phyloP scores from a whole-genome alignment of 2,113 vertebrate genomes.

The Mustela nigripes region DNA sequence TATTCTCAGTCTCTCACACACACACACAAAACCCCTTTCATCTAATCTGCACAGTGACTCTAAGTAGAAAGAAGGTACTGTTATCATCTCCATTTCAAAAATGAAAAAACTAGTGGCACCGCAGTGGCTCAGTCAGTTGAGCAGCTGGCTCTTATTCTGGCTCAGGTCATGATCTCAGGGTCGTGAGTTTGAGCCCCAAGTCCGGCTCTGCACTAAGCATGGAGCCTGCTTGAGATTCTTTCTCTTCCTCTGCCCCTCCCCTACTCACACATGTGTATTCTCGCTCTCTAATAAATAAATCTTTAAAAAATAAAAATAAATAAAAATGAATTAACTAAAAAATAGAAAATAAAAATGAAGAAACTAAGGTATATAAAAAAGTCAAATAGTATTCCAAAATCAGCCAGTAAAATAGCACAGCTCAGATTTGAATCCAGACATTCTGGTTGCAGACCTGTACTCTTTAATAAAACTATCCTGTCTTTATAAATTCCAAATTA shows the following conservation, averaged over 20 bases:
- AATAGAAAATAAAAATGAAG: neutral
- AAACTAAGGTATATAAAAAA: neutral
- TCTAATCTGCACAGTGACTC: neutral
- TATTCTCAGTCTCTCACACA: neutral
- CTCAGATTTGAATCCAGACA: neutral
- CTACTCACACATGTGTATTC: neutral
- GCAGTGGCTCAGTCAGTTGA: neutral
- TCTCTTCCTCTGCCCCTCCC: neutral
- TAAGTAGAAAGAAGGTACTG: neutral
- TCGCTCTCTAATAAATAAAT: neutral
- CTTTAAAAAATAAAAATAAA: neutral
- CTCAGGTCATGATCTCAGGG: neutral
- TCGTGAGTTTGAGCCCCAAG: neutral
- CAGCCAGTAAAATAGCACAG: neutral
- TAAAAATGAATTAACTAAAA: neutral
- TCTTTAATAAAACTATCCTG: neutral
- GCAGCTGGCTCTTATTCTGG: neutral
- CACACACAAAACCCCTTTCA: neutral
- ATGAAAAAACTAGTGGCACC: neutral
- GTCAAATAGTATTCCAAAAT: neutral
- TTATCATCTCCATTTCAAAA: constrained; percentile 14
- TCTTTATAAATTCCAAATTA: constrained; percentile 41
- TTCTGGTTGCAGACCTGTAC: neutral
- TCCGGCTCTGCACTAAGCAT: neutral
- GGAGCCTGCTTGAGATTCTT: neutral